phyloP scores from a whole-genome alignment of 2,888 invertebrate genomes.

The Leuctra nigra region DNA sequence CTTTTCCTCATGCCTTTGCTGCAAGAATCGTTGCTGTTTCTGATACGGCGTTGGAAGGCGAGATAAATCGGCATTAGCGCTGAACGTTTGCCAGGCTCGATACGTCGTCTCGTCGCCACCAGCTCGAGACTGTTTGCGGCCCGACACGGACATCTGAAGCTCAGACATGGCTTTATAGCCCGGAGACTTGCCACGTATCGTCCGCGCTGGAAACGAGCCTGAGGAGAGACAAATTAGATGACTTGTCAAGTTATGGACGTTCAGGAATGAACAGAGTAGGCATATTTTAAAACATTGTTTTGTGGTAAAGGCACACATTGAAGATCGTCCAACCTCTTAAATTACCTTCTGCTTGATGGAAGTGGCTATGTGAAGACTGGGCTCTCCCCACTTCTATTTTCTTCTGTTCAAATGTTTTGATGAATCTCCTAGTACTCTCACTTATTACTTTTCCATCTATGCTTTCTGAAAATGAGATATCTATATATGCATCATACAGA shows the following conservation, averaged over 20 bases:
- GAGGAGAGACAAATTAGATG: background rate
- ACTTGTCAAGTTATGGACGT: too few relatives aligned
- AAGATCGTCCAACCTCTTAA: too few relatives aligned
- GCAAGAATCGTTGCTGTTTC: background rate
- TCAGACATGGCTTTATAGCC: background rate
- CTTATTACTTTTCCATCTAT: slow-evolving; percentile 47
- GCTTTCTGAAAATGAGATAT: slow-evolving; percentile 42
- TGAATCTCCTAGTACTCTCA: slow-evolving; percentile 48
- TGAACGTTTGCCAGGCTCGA: slow-evolving; percentile 1
- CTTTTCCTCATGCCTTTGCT: too few relatives aligned
- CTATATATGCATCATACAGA: slow-evolving; percentile 7
- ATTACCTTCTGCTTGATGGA: too few relatives aligned
- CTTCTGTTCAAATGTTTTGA: slow-evolving; percentile 54
- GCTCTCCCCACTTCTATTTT: slow-evolving; percentile 41
- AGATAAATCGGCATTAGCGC: background rate
- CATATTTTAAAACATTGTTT: too few relatives aligned
- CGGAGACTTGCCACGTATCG: background rate
- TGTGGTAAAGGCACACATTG: too few relatives aligned
- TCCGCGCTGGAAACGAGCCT: background rate
- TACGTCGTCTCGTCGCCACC: background rate
- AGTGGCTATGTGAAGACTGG: too few relatives aligned
- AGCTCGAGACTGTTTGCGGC: background rate
- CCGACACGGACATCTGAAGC: background rate
- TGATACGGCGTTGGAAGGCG: background rate
- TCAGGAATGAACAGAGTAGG: too few relatives aligned